A percentile compares a stretch with the other conserved stretches of the same genome.
Evolutionary conservation across 2,888 invertebrate genomes (phyloP).

Genomic region (Platerodrilus igneus): DNA sequence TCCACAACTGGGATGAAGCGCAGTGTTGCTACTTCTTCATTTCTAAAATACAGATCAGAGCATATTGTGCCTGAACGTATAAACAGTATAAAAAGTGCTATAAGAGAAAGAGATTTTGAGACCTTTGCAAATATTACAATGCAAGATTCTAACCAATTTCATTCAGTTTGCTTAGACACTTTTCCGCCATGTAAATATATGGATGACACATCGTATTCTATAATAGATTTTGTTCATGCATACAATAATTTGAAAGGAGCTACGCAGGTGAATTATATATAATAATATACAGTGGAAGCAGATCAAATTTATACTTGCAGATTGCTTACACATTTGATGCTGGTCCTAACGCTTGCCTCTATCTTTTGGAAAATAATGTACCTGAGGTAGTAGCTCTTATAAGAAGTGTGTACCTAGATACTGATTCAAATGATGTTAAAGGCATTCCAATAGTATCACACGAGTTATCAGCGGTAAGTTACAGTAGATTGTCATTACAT

Average conservation of each 20-base stretch:
- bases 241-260: constrained; percentile 70
- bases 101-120: constrained; percentile 67
- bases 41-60: constrained; percentile 70
- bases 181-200: constrained; percentile 92
- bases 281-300: neutral
- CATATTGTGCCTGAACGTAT: constrained; percentile 70
- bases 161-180: constrained; percentile 89
- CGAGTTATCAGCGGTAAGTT: constrained; percentile 37
- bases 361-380: constrained; percentile 72
- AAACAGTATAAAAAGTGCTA: constrained; percentile 54
- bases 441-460: constrained; percentile 50
- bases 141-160: constrained; percentile 96
- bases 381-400: constrained; percentile 63
- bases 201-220: constrained; percentile 79
- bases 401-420: constrained; percentile 64
- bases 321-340: constrained; percentile 98
- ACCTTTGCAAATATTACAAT: constrained; percentile 91
- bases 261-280: constrained; percentile 51
- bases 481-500: no score
- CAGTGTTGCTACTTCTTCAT: constrained; percentile 72
- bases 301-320: constrained; percentile 39
- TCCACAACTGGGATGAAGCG: constrained; percentile 89
- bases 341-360: constrained; percentile 93
- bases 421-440: constrained; percentile 48
- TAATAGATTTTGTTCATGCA: constrained; percentile 74